Evolutionary conservation across 2,113 vertebrate genomes (phyloP).

Genomic region (Andinoacara biseriatus): DNA sequence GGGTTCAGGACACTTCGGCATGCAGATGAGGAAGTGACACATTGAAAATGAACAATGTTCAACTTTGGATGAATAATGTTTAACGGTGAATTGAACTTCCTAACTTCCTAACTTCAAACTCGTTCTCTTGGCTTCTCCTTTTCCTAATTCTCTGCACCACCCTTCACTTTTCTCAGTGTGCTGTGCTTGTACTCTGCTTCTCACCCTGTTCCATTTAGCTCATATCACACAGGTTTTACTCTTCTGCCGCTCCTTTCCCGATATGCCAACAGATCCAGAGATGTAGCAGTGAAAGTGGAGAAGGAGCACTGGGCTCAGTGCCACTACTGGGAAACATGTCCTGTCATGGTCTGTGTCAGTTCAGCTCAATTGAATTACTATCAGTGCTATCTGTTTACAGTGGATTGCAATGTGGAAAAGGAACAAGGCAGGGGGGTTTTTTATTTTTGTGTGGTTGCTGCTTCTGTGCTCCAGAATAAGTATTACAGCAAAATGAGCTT

Average conservation of each 20-base stretch:
- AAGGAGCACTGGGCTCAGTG: slow-evolving; percentile 21
- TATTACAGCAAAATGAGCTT: slow-evolving; percentile 34
- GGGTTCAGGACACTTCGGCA: neutral
- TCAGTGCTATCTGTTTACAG: slow-evolving; percentile 66
- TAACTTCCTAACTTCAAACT: neutral
- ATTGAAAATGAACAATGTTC: neutral
- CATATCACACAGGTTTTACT: slow-evolving; percentile 11
- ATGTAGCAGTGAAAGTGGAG: slow-evolving; percentile 29
- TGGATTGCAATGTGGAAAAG: slow-evolving; percentile 54
- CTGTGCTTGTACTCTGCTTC: neutral
- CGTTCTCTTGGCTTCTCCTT: neutral
- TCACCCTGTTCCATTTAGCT: slow-evolving; percentile 13
- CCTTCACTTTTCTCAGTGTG: neutral
- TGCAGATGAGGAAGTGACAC: neutral
- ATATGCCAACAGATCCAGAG: slow-evolving; percentile 27
- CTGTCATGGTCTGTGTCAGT: slow-evolving; percentile 51
- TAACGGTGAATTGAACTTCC: neutral
- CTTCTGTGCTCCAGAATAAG: slow-evolving; percentile 21
- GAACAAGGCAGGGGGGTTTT: slow-evolving; percentile 14
- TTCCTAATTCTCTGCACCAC: neutral
- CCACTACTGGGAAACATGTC: slow-evolving; percentile 33
- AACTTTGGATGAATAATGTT: neutral
- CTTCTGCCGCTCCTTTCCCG: neutral
- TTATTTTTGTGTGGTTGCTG: slow-evolving; percentile 58
- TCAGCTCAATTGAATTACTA: slow-evolving; percentile 63